phyloP scores from a whole-genome alignment of 2,888 invertebrate species.

The Pyrochroa serraticornis region DNA sequence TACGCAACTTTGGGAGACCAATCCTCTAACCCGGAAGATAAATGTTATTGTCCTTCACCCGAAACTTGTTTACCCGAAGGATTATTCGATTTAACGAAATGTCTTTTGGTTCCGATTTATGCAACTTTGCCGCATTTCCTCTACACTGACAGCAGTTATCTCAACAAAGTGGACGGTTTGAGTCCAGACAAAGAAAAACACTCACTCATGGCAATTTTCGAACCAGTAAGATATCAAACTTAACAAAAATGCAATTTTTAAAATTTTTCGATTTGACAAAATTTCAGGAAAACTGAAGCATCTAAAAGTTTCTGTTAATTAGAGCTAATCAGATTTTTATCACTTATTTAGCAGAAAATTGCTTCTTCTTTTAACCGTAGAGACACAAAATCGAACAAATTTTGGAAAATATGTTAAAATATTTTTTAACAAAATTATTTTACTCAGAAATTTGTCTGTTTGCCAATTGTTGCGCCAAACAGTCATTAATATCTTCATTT shows the following conservation, averaged over 20 bases:
- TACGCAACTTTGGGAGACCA: constrained; percentile 74
- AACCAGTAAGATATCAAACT: constrained; percentile 68
- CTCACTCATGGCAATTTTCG: constrained; percentile 76
- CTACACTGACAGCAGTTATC: constrained; percentile 61
- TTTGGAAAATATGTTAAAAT: no score
- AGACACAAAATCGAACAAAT: no score
- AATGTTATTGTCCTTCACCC: constrained; percentile 63
- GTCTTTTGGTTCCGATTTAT: constrained; percentile 73
- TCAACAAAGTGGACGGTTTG: constrained; percentile 64
- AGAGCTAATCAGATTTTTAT: no score
- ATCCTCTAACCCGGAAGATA: constrained; percentile 59
- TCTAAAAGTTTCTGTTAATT: no score
- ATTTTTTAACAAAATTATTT: no score
- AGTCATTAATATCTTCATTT: no score
- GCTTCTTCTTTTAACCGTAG: no score
- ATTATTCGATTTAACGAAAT: constrained; percentile 71
- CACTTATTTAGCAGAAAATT: no score
- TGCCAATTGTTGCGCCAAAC: no score
- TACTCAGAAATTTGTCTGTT: no score
- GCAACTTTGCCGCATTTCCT: constrained; percentile 82
- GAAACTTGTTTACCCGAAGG: constrained; percentile 74
- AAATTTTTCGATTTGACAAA: no score
- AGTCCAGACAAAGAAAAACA: constrained; percentile 73
- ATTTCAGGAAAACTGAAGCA: no score
- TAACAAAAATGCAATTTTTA: neutral